Percentiles rank a stretch among this genome's conserved stretches.
phyloP scores from a whole-genome alignment of 2,113 vertebrate genomes.

The Anoplopoma fimbria region DNA sequence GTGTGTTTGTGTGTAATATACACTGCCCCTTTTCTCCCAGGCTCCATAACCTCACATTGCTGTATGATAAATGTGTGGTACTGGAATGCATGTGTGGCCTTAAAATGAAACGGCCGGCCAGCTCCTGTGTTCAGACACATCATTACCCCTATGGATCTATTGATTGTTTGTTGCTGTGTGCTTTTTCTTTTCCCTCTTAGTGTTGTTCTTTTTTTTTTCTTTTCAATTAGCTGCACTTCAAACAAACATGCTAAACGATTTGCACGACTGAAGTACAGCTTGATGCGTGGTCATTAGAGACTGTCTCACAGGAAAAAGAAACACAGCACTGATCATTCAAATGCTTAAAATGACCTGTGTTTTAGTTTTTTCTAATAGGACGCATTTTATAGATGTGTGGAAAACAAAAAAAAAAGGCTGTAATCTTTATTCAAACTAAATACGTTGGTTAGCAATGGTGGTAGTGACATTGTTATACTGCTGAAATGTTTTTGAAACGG shows the following conservation, averaged over 20 bases:
- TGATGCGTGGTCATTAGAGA: neutral
- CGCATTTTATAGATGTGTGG: neutral
- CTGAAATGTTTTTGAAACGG: neutral
- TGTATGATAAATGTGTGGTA: constrained; percentile 74
- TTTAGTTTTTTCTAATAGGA: neutral
- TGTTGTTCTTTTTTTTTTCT: constrained; percentile 9
- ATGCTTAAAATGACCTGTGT: neutral
- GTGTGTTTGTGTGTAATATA: constrained; percentile 26
- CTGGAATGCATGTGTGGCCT: constrained; percentile 63
- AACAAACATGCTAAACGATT: neutral
- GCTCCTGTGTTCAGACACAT: constrained; percentile 70
- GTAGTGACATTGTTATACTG: neutral
- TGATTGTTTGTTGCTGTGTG: constrained; percentile 55
- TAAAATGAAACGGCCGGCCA: constrained; percentile 57
- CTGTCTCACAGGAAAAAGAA: neutral
- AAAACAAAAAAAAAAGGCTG: neutral
- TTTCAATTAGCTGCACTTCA: constrained; percentile 31
- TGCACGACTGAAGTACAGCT: neutral
- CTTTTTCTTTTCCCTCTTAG: constrained; percentile 17
- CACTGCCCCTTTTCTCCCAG: constrained; percentile 31
- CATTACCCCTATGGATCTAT: constrained; percentile 75
- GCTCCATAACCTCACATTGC: constrained; percentile 66
- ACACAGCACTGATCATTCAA: neutral
- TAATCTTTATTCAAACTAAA: neutral
- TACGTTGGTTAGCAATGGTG: neutral